These are phyloP conservation scores for Danaus chrysippus DNA, from an alignment of 2,888 invertebrate species.

Conservation along the genomic window DNA sequence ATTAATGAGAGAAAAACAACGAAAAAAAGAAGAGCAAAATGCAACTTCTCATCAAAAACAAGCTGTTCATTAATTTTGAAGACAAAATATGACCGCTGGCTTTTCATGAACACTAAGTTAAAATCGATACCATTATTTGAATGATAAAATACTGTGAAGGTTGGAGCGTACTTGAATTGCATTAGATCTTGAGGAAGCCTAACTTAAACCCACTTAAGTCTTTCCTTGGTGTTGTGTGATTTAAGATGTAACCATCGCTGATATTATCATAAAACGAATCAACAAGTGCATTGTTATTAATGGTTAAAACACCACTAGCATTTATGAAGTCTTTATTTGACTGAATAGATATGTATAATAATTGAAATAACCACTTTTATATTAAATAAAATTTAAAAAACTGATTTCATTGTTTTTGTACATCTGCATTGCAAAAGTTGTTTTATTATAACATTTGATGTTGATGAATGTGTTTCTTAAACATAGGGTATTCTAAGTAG, in stretches of 20 bases:
- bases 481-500: no score
- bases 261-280: conserved; percentile 44
- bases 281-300: conserved; percentile 40
- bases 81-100: conserved; percentile 41
- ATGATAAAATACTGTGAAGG: conserved; percentile 37
- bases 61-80: conserved; percentile 54
- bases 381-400: conserved; percentile 67
- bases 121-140: conserved; percentile 46
- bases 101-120: conserved; percentile 45
- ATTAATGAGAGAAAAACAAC: conserved; percentile 92
- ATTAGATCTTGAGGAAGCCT: conserved; percentile 17
- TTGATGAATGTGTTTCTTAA: no score
- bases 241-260: conserved; percentile 38
- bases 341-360: conserved; percentile 66
- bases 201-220: conserved; percentile 42
- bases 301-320: conserved; percentile 51
- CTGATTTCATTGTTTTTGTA: conserved; percentile 12
- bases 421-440: not conserved
- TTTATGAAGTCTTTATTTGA: conserved; percentile 66
- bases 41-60: conserved; percentile 49
- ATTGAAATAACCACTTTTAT: conserved; percentile 57
- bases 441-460: not conserved
- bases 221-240: conserved; percentile 46
- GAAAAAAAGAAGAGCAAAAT: conserved; percentile 82
- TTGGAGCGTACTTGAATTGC: conserved; percentile 13